Percentiles rank a stretch among this genome's conserved stretches.
Evolutionary conservation across 2,113 vertebrate species (phyloP).

Genomic region (Catagonus wagneri): DNA sequence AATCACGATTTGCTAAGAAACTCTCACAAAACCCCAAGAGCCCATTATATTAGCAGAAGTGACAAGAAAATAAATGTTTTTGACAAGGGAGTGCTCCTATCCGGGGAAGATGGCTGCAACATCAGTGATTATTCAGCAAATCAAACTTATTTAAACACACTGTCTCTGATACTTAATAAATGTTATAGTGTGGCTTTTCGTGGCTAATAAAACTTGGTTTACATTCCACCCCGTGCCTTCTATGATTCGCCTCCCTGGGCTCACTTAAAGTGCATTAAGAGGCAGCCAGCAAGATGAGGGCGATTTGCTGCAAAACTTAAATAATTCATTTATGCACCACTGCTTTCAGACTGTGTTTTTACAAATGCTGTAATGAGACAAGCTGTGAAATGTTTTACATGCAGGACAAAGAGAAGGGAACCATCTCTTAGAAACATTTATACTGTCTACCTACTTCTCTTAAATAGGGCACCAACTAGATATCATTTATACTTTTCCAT

Average conservation of each 20-base stretch:
- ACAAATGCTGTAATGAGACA: conserved; percentile 94
- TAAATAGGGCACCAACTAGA: neutral
- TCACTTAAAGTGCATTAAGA: conserved; percentile 92
- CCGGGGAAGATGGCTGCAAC: conserved; percentile 60
- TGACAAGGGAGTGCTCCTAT: conserved; percentile 77
- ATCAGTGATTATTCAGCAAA: conserved; percentile 84
- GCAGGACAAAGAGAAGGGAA: conserved; percentile 10
- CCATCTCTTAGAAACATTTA: neutral
- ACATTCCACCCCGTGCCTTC: conserved; percentile 89
- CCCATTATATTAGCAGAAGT: conserved; percentile 81
- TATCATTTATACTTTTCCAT: neutral
- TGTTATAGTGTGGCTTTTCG: conserved; percentile 86
- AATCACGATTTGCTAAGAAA: conserved; percentile 85
- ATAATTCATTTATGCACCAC: conserved; percentile 95
- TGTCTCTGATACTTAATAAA: conserved; percentile 91
- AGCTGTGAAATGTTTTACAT: conserved; percentile 91
- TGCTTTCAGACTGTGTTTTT: conserved; percentile 94
- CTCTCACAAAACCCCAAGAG: conserved; percentile 82
- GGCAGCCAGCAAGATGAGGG: conserved; percentile 87
- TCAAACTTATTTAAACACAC: conserved; percentile 86
- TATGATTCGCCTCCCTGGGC: conserved; percentile 91
- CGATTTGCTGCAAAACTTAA: conserved; percentile 92
- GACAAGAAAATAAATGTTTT: conserved; percentile 85
- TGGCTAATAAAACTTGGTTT: conserved; percentile 93
- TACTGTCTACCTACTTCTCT: neutral